Conservation (phyloP, 1,140 invertebrate genomes). For the Brachionus plicatilis region DNA sequence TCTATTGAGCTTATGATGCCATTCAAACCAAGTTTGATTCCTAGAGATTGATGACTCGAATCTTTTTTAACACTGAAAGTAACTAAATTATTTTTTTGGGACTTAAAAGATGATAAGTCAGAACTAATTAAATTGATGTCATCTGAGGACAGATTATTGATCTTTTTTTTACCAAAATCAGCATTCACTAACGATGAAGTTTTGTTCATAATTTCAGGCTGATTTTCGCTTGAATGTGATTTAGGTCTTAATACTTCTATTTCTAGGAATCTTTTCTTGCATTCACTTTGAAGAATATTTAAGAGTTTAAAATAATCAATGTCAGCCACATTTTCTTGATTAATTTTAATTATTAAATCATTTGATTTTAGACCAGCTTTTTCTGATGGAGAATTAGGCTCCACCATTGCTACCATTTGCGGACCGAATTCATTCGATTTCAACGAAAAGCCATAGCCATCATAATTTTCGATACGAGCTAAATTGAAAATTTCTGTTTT, state of each 20-base stretch:
- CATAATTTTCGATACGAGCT: neutral
- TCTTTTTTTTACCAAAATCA: no score
- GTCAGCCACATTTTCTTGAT: neutral
- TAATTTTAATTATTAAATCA: neutral
- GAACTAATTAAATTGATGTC: no score
- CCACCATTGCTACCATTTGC: neutral
- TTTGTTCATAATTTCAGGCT: no score
- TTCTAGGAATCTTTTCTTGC: neutral
- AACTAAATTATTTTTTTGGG: no score
- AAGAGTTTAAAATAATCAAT: neutral
- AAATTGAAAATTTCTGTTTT: neutral
- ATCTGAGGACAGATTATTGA: no score
- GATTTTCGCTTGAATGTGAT: no score
- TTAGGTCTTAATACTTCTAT: neutral
- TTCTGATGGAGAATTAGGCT: constrained; percentile 15
- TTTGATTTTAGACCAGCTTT: neutral
- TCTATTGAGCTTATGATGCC: neutral
- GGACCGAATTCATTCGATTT: neutral
- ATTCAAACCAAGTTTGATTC: neutral
- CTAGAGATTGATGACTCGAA: neutral
- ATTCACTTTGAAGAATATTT: neutral
- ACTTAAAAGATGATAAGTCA: no score
- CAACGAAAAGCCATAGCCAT: neutral
- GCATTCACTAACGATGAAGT: no score
- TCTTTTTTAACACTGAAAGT: neutral